phyloP scores from a whole-genome alignment of 53 echinoderm and acorn worm genomes.

The Mesocentrotus franciscanus region DNA sequence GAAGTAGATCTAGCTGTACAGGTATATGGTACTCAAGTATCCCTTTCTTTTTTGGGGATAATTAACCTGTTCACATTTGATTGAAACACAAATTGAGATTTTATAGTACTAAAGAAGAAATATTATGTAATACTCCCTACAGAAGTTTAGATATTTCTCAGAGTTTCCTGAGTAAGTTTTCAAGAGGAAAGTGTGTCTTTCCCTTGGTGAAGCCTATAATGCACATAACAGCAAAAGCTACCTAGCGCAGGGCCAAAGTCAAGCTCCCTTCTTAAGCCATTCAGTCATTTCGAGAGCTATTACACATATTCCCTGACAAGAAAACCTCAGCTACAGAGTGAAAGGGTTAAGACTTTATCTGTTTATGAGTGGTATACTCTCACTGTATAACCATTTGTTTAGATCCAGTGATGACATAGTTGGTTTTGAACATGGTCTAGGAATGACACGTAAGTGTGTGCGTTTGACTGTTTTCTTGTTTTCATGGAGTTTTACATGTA shows the following conservation, averaged over 20 bases:
- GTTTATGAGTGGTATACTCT: not conserved
- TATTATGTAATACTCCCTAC: constrained; percentile 8
- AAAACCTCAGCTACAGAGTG: not conserved
- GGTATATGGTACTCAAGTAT: not conserved
- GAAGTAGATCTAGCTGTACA: not conserved
- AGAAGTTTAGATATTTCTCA: constrained; percentile 37
- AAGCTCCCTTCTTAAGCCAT: not conserved
- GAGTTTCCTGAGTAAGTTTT: not conserved
- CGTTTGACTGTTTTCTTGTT: not conserved
- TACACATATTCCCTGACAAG: not conserved
- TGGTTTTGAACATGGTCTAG: not conserved
- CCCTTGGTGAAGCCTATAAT: not conserved
- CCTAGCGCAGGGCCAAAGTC: constrained; percentile 12
- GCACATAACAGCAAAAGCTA: not conserved
- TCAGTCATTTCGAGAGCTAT: not conserved
- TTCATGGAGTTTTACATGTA: not conserved
- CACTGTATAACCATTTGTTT: constrained; percentile 16
- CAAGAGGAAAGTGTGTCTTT: constrained; percentile 31
- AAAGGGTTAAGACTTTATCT: constrained; percentile 23
- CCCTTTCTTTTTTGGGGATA: not conserved
- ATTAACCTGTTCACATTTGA: too few species aligned
- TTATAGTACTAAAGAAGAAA: not conserved
- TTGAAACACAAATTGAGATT: not conserved
- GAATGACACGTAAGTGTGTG: not conserved
- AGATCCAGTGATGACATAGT: constrained; percentile 2